Evolutionary conservation across 1,140 invertebrate species (phyloP).

Genomic region (Pseudobourletiella spinata): DNA sequence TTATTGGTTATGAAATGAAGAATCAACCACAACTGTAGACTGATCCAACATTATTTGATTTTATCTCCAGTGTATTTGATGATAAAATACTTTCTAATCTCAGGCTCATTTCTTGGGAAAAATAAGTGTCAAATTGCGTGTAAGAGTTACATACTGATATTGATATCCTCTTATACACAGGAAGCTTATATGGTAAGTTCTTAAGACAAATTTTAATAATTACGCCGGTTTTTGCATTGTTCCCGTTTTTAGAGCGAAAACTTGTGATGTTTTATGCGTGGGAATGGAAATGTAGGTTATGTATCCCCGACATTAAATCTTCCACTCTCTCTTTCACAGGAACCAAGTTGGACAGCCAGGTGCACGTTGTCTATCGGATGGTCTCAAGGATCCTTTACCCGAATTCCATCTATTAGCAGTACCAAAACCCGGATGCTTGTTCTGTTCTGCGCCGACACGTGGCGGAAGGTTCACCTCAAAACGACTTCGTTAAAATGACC

Average conservation of each 20-base stretch:
- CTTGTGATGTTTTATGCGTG: neutral
- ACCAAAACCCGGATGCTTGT: too few relatives aligned
- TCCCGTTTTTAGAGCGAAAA: neutral
- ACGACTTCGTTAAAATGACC: too few relatives aligned
- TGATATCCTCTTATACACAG: neutral
- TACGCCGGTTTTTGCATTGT: neutral
- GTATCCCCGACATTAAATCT: neutral
- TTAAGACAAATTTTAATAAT: neutral
- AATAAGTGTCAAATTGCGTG: neutral
- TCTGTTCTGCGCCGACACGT: too few relatives aligned
- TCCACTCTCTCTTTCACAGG: slow-evolving; percentile 12
- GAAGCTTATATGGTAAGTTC: slow-evolving; percentile 1
- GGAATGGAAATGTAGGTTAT: neutral
- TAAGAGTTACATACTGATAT: too few relatives aligned
- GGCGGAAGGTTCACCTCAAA: too few relatives aligned
- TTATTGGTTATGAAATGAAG: too few relatives aligned
- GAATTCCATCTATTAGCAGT: neutral
- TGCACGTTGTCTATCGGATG: slow-evolving; percentile 24
- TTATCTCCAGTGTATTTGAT: too few relatives aligned
- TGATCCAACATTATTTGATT: too few relatives aligned
- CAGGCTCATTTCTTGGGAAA: neutral
- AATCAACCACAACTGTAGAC: too few relatives aligned
- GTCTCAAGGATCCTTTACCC: slow-evolving; percentile 12
- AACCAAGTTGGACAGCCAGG: slow-evolving; percentile 24
- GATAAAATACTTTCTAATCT: too few relatives aligned